Evolutionary conservation across 2,797 vertebrate genomes (phyloP), one percentile per base, ranked within the genome.

Genomic region (Molothrus ater): DNA sequence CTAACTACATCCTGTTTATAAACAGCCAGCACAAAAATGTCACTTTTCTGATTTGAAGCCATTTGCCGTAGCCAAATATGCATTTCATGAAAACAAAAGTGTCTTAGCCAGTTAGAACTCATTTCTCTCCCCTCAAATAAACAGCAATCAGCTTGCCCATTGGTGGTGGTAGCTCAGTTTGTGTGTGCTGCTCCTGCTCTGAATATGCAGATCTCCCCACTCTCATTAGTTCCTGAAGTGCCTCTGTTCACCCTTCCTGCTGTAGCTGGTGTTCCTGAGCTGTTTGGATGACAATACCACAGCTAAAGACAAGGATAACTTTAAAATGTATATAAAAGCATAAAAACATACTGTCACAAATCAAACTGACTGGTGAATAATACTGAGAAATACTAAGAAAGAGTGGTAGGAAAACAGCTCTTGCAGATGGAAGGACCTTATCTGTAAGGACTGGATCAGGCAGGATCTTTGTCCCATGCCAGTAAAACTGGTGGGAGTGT

Each of bases 1-100:
- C 90, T 80, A 87, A 80, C 86, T 91, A 53, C 70, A 90, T 88
- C 93, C 92, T 91, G 63, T 90, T 90, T 96, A 93, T 96, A 97
- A 97, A 96, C 93, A 96, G 69, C 71, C 79, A 56, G 74, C 56
- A 92, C 93, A 96, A 95, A 88, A 96, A 96, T 94, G 88, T 85
- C 43, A 85, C 90, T 95, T 94, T 74, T 95, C 88, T 92, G 91
- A 79, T 95, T 89, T 82, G 91, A 79, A 73, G 85, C 83, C 69
- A 73, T 93, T 95, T 96, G 50, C 85, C 94, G 80, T 75, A 93
- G 76, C 90, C 96, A 96, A 95, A 94, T 96, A 93, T 17, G 48
- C 72, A 92, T 96, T 95, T 97, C 78, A 83, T 0, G 6, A 80
- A 85, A 95, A 82, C 83, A 65, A 22, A 93, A 74, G 48, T 74